Percentiles rank a stretch among this genome's conserved stretches.
These are phyloP conservation scores for Lagopus muta DNA, from an alignment of 2,113 vertebrate genomes.

Conservation along the genomic window DNA sequence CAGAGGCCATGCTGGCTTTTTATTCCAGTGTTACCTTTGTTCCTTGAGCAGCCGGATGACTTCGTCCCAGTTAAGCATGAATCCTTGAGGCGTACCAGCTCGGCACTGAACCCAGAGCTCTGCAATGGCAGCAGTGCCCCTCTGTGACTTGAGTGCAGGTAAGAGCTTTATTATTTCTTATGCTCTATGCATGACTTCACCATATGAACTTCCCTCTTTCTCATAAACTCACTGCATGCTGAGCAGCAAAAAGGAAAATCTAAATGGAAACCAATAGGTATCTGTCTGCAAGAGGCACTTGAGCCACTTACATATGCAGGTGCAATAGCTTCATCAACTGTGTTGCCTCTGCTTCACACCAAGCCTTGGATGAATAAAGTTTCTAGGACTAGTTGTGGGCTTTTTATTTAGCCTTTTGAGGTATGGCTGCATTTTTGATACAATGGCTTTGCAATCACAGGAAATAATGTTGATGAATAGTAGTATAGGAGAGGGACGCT, in stretches of 20 bases:
- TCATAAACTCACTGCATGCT: not conserved
- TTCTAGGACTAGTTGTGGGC: not conserved
- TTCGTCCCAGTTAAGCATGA: fast-evolving
- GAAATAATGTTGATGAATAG: constrained; percentile 19
- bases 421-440: not conserved
- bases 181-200: not conserved
- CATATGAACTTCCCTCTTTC: not conserved
- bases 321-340: not conserved
- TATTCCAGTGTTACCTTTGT: not conserved
- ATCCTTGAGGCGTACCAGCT: not conserved
- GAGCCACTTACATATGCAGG: not conserved
- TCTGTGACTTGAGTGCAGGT: not conserved
- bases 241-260: constrained; percentile 21
- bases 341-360: not conserved
- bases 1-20: not conserved
- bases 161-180: constrained; percentile 36
- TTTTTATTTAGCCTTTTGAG: not conserved
- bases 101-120: fast-evolving
- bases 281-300: not conserved
- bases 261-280: not conserved
- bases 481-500: not conserved
- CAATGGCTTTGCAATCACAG: not conserved
- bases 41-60: not conserved
- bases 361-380: not conserved
- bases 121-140: not conserved